Evolutionary conservation across 2,797 vertebrate species (phyloP), one percentile per base, ranked within the genome.

Genomic region (Myotis planiceps): DNA sequence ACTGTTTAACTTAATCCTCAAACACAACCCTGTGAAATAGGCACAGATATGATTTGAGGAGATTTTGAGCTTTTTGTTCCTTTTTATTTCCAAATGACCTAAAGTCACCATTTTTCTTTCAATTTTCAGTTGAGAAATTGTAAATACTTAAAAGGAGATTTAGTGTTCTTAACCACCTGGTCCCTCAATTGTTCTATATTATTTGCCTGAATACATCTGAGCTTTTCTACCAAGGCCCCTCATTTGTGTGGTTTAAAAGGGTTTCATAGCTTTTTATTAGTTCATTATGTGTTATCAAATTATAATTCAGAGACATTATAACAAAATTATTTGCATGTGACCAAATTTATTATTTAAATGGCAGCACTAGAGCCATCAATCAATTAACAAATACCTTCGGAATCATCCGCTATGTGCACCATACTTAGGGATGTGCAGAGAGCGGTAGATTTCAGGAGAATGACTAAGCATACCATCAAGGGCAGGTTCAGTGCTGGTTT

Each of bases 281-380:
- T 76, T 97, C 29, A 81, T 90, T 96, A 74, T 60, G 21, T 27
- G 21, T 81, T 90, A 45, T 69, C 80, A 87, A 91, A 81, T 93
- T 93, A 60, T 29, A 80, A 82, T 55, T 87, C 60, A 69, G 55
- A 87, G 32, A 87, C 16, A 55, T 34, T 81, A 18, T 82, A 88
- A 66, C 49, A 69, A 81, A 78, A 78, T 92, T 85, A 9, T 95
- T 95, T 94, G 55, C 42, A 69, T 82, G 27, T 63, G n/a, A 49
- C 32, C 27, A 82, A 53, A 42, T 90, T 96, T 91, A 88, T 93
- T 90, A 80, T 89, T 95, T 96, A 27, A 74, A 95, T 85, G 72
- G 8, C 55, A 90, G 45, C 39, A n/a, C 2, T 83, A 53, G 34
- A 89, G 9, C 19, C n/a, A 51, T 49, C 27, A n/a, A 12, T 65